Base-by-base conservation (phyloP, 2,888 invertebrate genomes). In the Zygogramma bicolorata region DNA sequence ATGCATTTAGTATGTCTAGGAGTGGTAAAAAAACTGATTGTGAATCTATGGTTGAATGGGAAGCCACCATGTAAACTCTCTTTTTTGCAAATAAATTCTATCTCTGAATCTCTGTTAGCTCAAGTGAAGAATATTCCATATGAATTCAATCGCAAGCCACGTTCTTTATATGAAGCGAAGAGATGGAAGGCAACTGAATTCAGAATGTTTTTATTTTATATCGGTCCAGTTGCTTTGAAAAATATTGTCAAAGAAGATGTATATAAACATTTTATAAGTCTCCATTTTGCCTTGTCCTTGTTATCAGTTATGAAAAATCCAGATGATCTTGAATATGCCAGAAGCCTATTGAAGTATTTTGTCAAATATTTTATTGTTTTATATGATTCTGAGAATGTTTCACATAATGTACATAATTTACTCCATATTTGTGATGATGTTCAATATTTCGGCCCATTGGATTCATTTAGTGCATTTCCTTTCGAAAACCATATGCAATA, bases 181-280 rank as follows among this genome's bases (percentile, higher is more conserved):
- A 68, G 68, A 18, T 68, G 61, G 68, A 68, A 67, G 40, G 67
- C 67, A 59, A 67, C 60, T 15, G 62, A 68, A 42, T 68, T 57
- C 15, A 49, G 68, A n/a, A n/a, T n/a, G n/a, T n/a, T n/a, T n/a
- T n/a, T n/a, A n/a, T n/a, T n/a, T n/a, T n/a, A n/a, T n/a, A 25
- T 31, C 49, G 57, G 73, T 71, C 74, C 74, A 46, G 65, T 77
- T 40, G 71, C 75, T 25, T 57, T 67, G 29, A 18, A 27, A 18
- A 60, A 67, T 40, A 59, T 25, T 29, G 5, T 59, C 15, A 22
- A 58, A 18, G 38, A 66, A 38, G 57, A 66, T 53, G 53, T 46
- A 67, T 59, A 59, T 42, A 67, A 58, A 67, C 42, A 59, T 59
- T 59, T 29, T 29, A 59, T 59, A 29, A 31, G 29, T 59, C 59